Evolutionary conservation across 2,888 invertebrate genomes (phyloP), one percentile per base, ranked within the genome.

Genomic region (Incurvaria masculella): DNA sequence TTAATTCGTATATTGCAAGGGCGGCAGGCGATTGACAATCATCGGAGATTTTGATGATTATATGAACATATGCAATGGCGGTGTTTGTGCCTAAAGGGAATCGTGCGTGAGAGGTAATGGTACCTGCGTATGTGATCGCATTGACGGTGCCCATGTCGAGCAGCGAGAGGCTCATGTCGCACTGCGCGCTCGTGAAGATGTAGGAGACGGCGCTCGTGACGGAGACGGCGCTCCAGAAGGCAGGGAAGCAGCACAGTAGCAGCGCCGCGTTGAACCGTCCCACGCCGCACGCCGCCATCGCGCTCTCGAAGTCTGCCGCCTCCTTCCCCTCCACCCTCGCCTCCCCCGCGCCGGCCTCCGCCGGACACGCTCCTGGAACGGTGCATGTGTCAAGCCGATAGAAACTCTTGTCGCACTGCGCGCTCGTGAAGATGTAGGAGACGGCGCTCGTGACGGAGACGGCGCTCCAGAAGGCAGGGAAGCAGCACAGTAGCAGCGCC

Each of bases 121-220:
- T 46, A 85, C 90, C 91, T 61, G 84, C 80, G 68, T 89, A 91
- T 4, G 87, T 86, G 51, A 85, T 81, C 1, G 86, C 86, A 51
- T 86, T 85, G 1, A 91, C 68, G 1, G 84, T 70, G 2, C 91
- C 91, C 74, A 90, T 89, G 45, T 88, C 83, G 20, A 86, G 61
- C 8, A 87, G 66, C 1, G 83, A 81, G 40, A 91, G 71, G 27
- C 83, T 66, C 57, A 91, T 81, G 59, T 89, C 87, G 58, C 90
- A 91, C 63, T 88, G 86, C 0, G 89, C 88, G 27, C 84, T 81
- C 1, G 90, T 88, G 61, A 90, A 79, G 56, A 90, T 83, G 61
- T 86, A 90, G 0, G 89, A 86, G 58, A 85, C 81, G 2, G 86
- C 83, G 45, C 88, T 86, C 50, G 88, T 85, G 59, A 88, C 88